Conservation (phyloP, 2,888 invertebrate species). For the Agonum fuliginosum region DNA sequence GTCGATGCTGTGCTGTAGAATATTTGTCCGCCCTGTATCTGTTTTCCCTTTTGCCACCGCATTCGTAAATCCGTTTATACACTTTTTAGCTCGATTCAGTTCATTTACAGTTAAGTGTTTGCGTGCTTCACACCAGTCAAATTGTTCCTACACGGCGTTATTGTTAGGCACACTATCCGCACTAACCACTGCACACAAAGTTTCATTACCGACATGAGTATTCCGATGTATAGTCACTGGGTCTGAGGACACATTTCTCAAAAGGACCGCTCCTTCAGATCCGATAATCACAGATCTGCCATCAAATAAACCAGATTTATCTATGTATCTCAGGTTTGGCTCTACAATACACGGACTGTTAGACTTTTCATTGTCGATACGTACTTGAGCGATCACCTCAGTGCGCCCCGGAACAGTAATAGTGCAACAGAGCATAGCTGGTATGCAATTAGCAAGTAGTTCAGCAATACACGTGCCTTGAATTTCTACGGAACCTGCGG, state of each 20-base stretch:
- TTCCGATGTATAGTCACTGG: background rate
- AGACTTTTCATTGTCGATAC: background rate
- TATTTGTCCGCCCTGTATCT: background rate
- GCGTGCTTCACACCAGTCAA: background rate
- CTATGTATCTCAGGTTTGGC: background rate
- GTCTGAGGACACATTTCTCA: background rate
- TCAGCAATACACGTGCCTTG: background rate
- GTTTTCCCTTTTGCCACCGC: background rate
- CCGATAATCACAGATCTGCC: background rate
- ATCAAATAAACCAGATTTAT: too few relatives aligned
- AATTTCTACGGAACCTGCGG: background rate
- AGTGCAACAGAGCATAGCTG: slow-evolving; percentile 5
- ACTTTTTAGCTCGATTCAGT: background rate
- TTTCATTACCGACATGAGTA: background rate
- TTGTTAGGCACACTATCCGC: background rate
- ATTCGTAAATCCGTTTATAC: background rate
- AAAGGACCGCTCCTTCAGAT: background rate
- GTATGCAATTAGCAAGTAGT: background rate
- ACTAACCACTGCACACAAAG: too few relatives aligned
- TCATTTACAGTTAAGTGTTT: background rate
- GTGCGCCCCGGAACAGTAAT: background rate
- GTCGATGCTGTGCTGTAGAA: background rate
- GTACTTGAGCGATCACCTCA: background rate
- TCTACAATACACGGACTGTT: background rate
- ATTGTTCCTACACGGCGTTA: background rate